Evolutionary conservation across 2,113 vertebrate species (phyloP), one percentile per base, ranked within the genome.

Genomic region (Paradisaea rubra): DNA sequence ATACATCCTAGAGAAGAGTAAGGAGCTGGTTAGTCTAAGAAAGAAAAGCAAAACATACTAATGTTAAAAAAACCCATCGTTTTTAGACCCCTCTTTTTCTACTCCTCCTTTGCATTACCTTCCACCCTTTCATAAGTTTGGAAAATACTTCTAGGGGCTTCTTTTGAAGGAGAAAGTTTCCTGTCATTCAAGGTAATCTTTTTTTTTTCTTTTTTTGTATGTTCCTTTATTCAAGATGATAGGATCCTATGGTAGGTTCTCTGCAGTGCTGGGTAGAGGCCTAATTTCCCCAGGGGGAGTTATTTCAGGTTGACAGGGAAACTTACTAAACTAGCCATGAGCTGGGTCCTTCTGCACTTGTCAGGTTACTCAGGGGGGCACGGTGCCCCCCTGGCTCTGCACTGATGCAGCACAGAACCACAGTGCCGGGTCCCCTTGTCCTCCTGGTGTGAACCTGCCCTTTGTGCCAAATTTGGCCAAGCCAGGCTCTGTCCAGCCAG

Each of bases 301-400:
- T 63, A 20, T 69, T 93, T 82, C 33, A 27, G 23, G 15, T 20
- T 70, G 52, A 49, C 17, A 53, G 57, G 42, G 56, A 71, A 66
- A 39, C 8, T 19, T 18, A 12, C 14, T 52, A 25, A 94, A 44
- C 10, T 61, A 52, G 9, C 24, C 10, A 4, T 2, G 21, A 82
- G 28, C 56, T 66, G 37, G 24, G 21, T 52, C 19, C 14, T 70
- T 84, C 27, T 70, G 37, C 9, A 3, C 11, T 37, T 42, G 22
- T 35, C 50, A 28, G 63, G 7, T 64, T 85, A 41, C 42, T 56
- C 35, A 25, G 0, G 1, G 45, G 49, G 23, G 16, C 16, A 18
- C 0, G 0, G 52, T 37, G 23, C 6, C 30, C 33, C 4, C 4
- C 15, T 20, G 28, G 24, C 28, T 81, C 41, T 78, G 45, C 4